These are phyloP conservation scores for Hypercompe scribonia DNA, from an alignment of 2,888 invertebrate species.

Conservation along the genomic window DNA sequence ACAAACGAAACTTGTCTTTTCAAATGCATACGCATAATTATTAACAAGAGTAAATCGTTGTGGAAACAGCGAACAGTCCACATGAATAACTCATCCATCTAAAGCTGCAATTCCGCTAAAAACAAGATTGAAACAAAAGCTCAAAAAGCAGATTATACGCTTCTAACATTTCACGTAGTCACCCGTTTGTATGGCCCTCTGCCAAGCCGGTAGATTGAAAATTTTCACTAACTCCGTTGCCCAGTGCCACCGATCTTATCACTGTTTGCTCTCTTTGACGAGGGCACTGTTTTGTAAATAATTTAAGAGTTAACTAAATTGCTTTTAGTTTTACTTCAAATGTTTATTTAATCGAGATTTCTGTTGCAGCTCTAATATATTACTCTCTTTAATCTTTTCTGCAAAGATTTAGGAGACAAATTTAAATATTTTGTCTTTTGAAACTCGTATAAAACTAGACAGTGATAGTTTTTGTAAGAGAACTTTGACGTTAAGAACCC, in stretches of 20 bases:
- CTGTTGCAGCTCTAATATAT: not conserved
- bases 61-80: not conserved
- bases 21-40: not conserved
- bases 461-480: not conserved
- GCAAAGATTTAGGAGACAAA: not conserved
- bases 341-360: not conserved
- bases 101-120: not conserved
- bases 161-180: conserved; percentile 27
- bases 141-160: conserved; percentile 27
- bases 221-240: conserved; percentile 39
- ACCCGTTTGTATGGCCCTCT: conserved; percentile 43
- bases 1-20: not conserved
- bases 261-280: conserved; percentile 34
- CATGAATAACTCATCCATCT: not conserved
- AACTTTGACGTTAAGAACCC: not conserved
- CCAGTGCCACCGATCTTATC: conserved; percentile 34
- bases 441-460: not conserved
- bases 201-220: conserved; percentile 49
- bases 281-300: conserved; percentile 14
- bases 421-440: not conserved
- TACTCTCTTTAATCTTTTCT: not conserved
- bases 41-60: not conserved
- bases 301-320: conserved; percentile 4
- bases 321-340: not conserved
- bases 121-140: conserved; percentile 13